phyloP scores from a whole-genome alignment of 30 jellyfish, hydroid and myxozoan genomes.

The Turritopsis dohrnii region DNA sequence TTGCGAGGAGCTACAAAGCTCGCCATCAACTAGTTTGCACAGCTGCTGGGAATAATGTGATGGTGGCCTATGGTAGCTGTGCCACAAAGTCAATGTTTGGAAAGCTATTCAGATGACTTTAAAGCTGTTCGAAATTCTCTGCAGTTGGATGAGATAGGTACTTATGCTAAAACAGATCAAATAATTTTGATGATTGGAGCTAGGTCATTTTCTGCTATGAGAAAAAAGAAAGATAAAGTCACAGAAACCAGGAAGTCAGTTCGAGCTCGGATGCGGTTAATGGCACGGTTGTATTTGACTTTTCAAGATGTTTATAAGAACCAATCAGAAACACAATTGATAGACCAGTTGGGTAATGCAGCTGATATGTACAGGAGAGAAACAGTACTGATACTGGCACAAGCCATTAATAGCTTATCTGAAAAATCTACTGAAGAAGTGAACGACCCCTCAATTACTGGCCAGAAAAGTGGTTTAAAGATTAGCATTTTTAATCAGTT shows the following conservation, averaged over 20 bases:
- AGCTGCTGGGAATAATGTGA: neutral
- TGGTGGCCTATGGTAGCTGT: conserved; percentile 29
- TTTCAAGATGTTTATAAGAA: too few species aligned
- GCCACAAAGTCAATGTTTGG: neutral
- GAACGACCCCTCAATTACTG: neutral
- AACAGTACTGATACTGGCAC: too few species aligned
- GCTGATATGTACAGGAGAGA: too few species aligned
- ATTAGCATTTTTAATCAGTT: conserved; percentile 15
- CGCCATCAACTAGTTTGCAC: conserved; percentile 21
- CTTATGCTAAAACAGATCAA: neutral
- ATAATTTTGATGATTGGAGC: neutral
- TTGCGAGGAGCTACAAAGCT: conserved; percentile 5
- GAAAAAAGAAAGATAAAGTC: neutral
- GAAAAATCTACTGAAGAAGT: too few species aligned
- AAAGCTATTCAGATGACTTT: neutral
- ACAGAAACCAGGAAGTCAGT: conserved; percentile 1
- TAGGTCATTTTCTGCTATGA: neutral
- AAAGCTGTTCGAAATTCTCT: neutral
- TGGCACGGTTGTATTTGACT: neutral
- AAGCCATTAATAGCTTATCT: too few species aligned
- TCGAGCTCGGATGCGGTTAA: neutral
- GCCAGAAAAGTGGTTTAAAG: conserved; percentile 28
- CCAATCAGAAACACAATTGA: too few species aligned
- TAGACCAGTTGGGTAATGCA: too few species aligned
- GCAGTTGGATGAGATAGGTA: neutral